Evolutionary conservation across 2,113 vertebrate species (phyloP).

Genomic region (Taurulus bubalis): DNA sequence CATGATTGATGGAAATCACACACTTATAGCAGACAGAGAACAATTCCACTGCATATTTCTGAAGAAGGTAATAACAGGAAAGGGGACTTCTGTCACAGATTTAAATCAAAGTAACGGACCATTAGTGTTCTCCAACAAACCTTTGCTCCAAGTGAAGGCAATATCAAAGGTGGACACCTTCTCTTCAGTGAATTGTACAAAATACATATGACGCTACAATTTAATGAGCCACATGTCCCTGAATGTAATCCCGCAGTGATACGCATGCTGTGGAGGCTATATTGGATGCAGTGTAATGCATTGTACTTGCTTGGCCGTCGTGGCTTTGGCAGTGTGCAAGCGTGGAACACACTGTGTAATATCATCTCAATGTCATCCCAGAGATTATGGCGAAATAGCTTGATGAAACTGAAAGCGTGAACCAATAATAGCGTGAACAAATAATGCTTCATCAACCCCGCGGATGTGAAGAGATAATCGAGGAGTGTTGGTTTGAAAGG

Average conservation of each 20-base stretch:
- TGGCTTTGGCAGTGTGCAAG: conserved; percentile 32
- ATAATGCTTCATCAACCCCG: conserved; percentile 61
- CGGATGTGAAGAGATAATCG: conserved; percentile 49
- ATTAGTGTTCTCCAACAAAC: conserved; percentile 67
- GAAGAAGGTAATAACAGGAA: conserved; percentile 69
- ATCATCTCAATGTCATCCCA: conserved; percentile 70
- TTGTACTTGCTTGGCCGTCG: conserved; percentile 25
- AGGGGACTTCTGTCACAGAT: conserved; percentile 68
- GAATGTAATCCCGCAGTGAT: conserved; percentile 58
- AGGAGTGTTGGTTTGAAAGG: conserved; percentile 42
- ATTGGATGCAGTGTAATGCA: conserved; percentile 55
- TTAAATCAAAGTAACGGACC: conserved; percentile 71
- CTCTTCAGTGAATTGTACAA: conserved; percentile 63
- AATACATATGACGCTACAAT: conserved; percentile 64
- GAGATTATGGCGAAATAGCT: conserved; percentile 70
- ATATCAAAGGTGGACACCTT: conserved; percentile 65
- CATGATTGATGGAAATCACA: conserved; percentile 68
- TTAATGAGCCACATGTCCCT: conserved; percentile 70
- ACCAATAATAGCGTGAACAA: conserved; percentile 70
- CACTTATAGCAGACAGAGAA: conserved; percentile 38
- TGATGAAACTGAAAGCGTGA: conserved; percentile 62
- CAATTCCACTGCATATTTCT: conserved; percentile 46
- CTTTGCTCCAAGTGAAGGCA: conserved; percentile 55
- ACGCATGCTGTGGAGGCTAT: conserved; percentile 43
- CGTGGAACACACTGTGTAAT: conserved; percentile 45